Evolutionary conservation across 1,140 invertebrate genomes (phyloP), one percentile per base, ranked within the genome.

Genomic region (Zaprionus tsacasi): DNA sequence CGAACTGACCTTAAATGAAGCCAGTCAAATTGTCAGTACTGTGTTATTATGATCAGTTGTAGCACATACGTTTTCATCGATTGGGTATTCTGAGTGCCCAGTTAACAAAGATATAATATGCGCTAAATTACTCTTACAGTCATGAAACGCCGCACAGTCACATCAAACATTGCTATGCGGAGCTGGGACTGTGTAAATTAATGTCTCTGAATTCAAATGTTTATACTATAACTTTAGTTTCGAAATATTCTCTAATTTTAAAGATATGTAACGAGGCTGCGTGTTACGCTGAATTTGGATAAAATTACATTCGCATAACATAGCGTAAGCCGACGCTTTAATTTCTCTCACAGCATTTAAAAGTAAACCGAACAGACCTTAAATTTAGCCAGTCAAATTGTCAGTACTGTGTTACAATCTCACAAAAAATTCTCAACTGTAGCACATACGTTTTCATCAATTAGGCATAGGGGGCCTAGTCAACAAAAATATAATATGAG

Each of bases 291-390:
- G 87, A 90, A 80, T 75, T 35, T 40, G 17, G 21, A 36, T 45
- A 13, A 11, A 25, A 13, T 55, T 69, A 88, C 83, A 86, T 89
- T 89, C 85, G 79, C 73, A 89, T 89, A 89, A 89, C 85, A 89
- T 89, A 89, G 85, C 85, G 63, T 87, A 80, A 89, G 86, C 86
- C 86, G 87, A 91, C 86, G 86, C 82, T 82, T 58, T 57, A 0
- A 89, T 80, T 86, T 1, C 30, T 89, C 76, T 89, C 97, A 78
- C 98, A 94, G 83, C 97, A 13, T 91, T 72, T 35, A 48, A 60
- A 71, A 55, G 35, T 43, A 40, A 70, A 77, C 71, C 57, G 56
- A 43, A 21, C 21, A 2, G 71, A 68, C 33, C 13, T 13, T 15
- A n/a, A 7, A 59, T 33, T 57, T 1, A 73, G 50, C 78, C 70